These are phyloP conservation scores for Macrocentrus cingulum DNA, from an alignment of 1,140 invertebrate genomes.

Conservation along the genomic window DNA sequence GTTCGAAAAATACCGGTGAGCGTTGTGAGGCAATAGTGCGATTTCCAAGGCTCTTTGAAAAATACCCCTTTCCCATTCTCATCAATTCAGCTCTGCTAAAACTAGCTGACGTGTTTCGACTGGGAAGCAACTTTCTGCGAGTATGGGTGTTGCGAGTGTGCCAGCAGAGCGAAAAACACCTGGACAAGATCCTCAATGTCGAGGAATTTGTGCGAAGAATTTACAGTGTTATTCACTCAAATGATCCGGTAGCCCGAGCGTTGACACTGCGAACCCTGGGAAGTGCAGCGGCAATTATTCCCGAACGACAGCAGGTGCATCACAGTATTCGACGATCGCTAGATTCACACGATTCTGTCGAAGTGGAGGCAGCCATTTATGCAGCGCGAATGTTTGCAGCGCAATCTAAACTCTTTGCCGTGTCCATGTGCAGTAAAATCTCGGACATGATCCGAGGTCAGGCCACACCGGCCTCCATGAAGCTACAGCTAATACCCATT, in stretches of 20 bases:
- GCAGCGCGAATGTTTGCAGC: slow-evolving; percentile 91
- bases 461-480: slow-evolving; percentile 88
- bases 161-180: slow-evolving; percentile 93
- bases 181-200: slow-evolving; percentile 95
- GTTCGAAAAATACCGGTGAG: slow-evolving; percentile 87
- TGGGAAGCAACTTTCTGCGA: slow-evolving; percentile 88
- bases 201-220: slow-evolving; percentile 93
- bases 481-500: slow-evolving; percentile 87
- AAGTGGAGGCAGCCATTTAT: slow-evolving; percentile 95
- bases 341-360: slow-evolving; percentile 92
- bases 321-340: slow-evolving; percentile 89
- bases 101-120: slow-evolving; percentile 90
- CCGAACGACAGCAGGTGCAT: slow-evolving; percentile 92
- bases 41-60: slow-evolving; percentile 92
- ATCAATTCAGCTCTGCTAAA: slow-evolving; percentile 96
- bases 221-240: slow-evolving; percentile 95
- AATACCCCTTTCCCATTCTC: slow-evolving; percentile 96
- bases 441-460: slow-evolving; percentile 93
- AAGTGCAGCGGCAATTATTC: slow-evolving; percentile 88
- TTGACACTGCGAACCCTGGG: slow-evolving; percentile 87
- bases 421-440: slow-evolving; percentile 93
- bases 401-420: slow-evolving; percentile 91
- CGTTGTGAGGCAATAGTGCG: slow-evolving; percentile 96
- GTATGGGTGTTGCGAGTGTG: slow-evolving; percentile 92
- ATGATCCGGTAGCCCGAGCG: slow-evolving; percentile 92